Conservation (phyloP, 2,888 invertebrate species). For the Drosophila vallismaia region DNA sequence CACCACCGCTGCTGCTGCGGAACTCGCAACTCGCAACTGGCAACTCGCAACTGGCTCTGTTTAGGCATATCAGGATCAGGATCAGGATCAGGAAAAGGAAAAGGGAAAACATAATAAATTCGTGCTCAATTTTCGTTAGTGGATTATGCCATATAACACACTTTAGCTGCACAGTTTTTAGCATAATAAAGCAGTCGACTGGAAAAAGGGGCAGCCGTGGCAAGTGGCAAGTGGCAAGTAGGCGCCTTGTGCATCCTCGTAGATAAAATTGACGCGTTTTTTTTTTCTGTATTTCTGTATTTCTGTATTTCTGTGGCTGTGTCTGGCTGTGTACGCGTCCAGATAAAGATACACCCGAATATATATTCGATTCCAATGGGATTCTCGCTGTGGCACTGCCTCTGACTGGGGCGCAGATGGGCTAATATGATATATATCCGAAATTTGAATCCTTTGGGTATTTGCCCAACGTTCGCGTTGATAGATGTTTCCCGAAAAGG, state of each 20-base stretch:
- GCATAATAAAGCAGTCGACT: conserved; percentile 71
- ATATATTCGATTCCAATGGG: conserved; percentile 32
- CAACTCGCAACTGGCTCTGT: conserved; percentile 11
- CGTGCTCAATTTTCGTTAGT: conserved; percentile 77
- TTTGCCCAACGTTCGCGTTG: conserved; percentile 18
- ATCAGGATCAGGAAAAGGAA: neutral
- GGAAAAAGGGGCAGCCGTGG: conserved; percentile 52
- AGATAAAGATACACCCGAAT: conserved; percentile 32
- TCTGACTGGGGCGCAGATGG: conserved; percentile 29
- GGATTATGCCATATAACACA: conserved; percentile 77
- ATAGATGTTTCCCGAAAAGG: conserved; percentile 22
- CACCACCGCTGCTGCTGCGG: conserved; percentile 5
- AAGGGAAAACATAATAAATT: conserved; percentile 71
- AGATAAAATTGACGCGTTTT: conserved; percentile 54
- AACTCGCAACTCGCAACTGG: neutral
- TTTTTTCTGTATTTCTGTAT: neutral
- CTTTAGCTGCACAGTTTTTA: conserved; percentile 71
- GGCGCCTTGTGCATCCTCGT: conserved; percentile 56
- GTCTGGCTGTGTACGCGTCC: conserved; percentile 24
- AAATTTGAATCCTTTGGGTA: conserved; percentile 18
- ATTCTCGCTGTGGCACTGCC: neutral
- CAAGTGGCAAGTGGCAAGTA: neutral
- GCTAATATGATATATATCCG: conserved; percentile 41
- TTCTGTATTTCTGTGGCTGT: neutral
- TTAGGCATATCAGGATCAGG: conserved; percentile 29